These are phyloP conservation scores for Margaritifera margaritifera DNA, from an alignment of 2,888 invertebrate species.

Conservation along the genomic window DNA sequence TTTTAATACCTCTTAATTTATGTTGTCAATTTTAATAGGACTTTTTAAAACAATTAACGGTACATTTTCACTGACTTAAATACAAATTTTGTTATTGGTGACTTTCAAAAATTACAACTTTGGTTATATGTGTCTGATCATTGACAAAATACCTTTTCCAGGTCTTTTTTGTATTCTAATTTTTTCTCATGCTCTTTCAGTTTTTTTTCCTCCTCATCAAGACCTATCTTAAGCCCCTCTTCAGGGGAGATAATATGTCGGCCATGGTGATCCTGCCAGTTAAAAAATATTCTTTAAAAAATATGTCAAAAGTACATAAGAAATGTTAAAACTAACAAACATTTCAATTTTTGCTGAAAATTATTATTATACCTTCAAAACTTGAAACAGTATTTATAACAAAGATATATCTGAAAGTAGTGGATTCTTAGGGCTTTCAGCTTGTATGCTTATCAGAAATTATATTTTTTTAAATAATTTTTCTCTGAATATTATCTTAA, in stretches of 20 bases:
- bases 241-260: conserved; percentile 40
- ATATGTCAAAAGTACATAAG: not conserved
- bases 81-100: too few species aligned
- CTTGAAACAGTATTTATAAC: not conserved
- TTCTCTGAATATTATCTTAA: too few species aligned
- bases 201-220: conserved; percentile 52
- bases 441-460: too few species aligned
- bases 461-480: too few species aligned
- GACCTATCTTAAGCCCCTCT: conserved; percentile 53
- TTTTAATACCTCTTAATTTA: too few species aligned
- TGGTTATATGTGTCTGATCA: not conserved
- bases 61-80: not conserved
- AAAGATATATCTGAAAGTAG: not conserved
- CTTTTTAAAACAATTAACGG: not conserved
- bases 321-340: not conserved
- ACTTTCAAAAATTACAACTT: too few species aligned
- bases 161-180: conserved; percentile 30
- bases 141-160: conserved; percentile 41
- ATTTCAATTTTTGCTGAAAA: not conserved
- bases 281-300: not conserved
- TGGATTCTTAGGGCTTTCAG: not conserved
- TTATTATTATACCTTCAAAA: not conserved
- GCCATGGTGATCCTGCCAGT: conserved; percentile 1
- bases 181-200: conserved; percentile 36
- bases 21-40: not conserved